phyloP scores from a whole-genome alignment of 2,797 vertebrate species.

The Spinibarbus caldwelli region DNA sequence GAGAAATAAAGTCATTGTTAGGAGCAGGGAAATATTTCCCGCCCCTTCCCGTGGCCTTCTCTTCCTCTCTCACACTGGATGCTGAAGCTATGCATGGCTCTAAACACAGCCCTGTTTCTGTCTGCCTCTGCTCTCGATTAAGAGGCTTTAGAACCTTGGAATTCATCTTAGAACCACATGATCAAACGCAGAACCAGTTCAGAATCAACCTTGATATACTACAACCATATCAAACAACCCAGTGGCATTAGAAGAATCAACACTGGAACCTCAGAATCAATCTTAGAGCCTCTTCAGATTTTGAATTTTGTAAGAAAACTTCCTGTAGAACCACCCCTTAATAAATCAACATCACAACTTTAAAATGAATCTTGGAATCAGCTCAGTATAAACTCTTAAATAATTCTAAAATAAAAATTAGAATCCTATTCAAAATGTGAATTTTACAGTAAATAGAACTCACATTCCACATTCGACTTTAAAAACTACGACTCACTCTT shows the following conservation, averaged over 20 bases:
- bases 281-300: neutral
- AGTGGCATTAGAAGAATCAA: neutral
- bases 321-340: neutral
- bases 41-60: slow-evolving; percentile 61
- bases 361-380: neutral
- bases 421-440: neutral
- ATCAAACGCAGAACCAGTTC: neutral
- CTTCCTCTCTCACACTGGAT: slow-evolving; percentile 55
- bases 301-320: neutral
- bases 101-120: neutral
- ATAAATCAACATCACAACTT: neutral
- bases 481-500: neutral
- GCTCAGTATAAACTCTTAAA: neutral
- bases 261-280: neutral
- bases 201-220: neutral
- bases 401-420: neutral
- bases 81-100: slow-evolving; percentile 4
- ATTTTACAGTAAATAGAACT: neutral
- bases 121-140: neutral
- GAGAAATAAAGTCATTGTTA: slow-evolving; percentile 75
- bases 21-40: slow-evolving; percentile 68
- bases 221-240: neutral
- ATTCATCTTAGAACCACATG: neutral
- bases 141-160: neutral
- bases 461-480: neutral